Base-by-base conservation (phyloP, 2,113 vertebrate species). In the Neoarius graeffei region DNA sequence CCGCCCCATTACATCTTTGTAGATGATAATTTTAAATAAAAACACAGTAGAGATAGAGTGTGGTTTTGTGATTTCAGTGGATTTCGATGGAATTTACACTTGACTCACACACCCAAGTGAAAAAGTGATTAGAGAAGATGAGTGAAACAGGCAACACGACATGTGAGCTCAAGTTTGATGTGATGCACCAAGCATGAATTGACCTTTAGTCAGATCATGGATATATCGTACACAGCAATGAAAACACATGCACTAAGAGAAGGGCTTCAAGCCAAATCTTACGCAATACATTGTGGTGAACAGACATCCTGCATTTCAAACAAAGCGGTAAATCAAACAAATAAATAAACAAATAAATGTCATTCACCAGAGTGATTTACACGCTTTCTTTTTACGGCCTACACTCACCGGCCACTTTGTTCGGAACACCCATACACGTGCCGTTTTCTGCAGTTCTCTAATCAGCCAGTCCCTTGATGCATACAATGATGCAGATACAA, bases 251-350 rank as follows among this genome's bases (percentile, higher is more conserved):
- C 52, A 74, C 81, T 14, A 76, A 85, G 54, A 23, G 56, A 85
- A 76, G 9, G 25, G n/a, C 15, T 20, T 56, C 50, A 14, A 25
- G 71, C 86, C 86, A 85, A 82, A 59, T 87, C 54, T 87, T 85
- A 67, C 20, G n/a, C 76, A 66, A 83, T 85, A 30, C 23, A 50
- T 62, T 89, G 30, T 52, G 7, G 56, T 80, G 52, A 80, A n/a
- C 85, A 89, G 76, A 85, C 57, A 83, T 86, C 60, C 48, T 66
- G 77, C 15, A 83, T 27, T 76, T 74, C 5, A 77, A 30, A 25
- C 54, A 74, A 67, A 89, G 54, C 54, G 13, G 54, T 76, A 20
- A 84, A 86, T 89, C 13, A 13, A 57, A 57, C 13, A 42, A 42
- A 42, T 42, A 42, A 42, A 42, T 42, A 42, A 42, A 3, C 35